Percentiles rank a stretch among this genome's conserved stretches.
phyloP scores from a whole-genome alignment of 2,888 invertebrate genomes.

The Strigamia crassipes region DNA sequence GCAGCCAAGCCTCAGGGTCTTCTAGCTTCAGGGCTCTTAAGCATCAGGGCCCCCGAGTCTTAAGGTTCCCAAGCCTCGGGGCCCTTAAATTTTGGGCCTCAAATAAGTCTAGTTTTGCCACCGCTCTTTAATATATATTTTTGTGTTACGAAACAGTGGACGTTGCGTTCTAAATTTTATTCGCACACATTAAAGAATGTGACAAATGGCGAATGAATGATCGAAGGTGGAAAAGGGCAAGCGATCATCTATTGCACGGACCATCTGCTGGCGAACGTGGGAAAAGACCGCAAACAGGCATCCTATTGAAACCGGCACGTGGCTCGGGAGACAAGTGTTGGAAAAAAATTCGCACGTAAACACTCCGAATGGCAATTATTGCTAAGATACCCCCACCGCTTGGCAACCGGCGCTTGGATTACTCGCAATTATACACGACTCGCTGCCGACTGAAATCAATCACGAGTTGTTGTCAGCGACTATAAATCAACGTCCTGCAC shows the following conservation, averaged over 20 bases:
- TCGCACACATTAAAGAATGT: too few relatives aligned
- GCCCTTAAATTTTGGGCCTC: too few relatives aligned
- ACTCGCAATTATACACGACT: not conserved
- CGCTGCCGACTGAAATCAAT: not conserved
- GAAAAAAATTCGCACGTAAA: not conserved
- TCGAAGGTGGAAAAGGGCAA: not conserved
- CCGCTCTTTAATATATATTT: too few relatives aligned
- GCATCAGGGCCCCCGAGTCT: too few relatives aligned
- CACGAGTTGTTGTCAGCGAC: not conserved
- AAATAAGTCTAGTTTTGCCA: too few relatives aligned
- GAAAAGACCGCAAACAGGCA: not conserved
- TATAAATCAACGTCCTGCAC: not conserved
- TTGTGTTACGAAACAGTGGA: too few relatives aligned
- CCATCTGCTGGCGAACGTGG: not conserved
- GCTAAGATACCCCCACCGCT: slow-evolving; percentile 2
- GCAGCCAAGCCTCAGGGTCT: too few relatives aligned
- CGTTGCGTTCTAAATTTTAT: too few relatives aligned
- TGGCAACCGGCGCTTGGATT: not conserved
- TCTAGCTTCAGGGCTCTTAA: too few relatives aligned
- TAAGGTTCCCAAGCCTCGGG: too few relatives aligned
- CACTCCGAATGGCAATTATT: not conserved
- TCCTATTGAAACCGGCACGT: not conserved
- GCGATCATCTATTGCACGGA: not conserved
- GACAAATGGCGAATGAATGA: not conserved
- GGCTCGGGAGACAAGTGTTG: not conserved